Evolutionary conservation across 2,113 vertebrate genomes (phyloP), one percentile per base, ranked within the genome.

Genomic region (Dicerorhinus sumatrensis): DNA sequence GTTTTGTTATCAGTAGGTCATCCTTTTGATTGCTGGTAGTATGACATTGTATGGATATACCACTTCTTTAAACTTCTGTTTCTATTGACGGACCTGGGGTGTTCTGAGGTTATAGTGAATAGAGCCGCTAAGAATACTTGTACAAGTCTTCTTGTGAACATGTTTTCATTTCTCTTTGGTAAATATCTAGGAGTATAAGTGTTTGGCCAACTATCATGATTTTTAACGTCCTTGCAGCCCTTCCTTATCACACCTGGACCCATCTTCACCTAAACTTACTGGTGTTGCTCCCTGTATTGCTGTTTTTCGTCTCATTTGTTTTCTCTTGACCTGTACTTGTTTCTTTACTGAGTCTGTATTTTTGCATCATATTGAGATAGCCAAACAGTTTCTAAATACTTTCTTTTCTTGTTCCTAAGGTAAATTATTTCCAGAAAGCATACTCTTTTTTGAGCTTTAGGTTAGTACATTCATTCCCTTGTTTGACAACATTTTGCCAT

Each of bases 401-500:
- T 54, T 58, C 25, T 80, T 60, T 91, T n/a, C 10, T 85, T 51
- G 31, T 60, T 48, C 42, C 20, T 33, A n/a, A 77, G 10, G 3
- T 86, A 56, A 93, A 62, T 79, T 93, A 63, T 84, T 95, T 81
- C 21, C 46, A 91, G 60, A 95, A 83, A 46, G 51, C 11, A 13
- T 46, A 27, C 7, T 48, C 5, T 91, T 17, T 42, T 48, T 95
- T 91, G 56, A 79, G 17, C 10, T 54, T 58, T 20, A 80, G 33
- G 8, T 31, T 69, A 94, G 77, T 81, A 36, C 42, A 70, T 48
- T 58, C 20, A 51, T 69, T 76, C 18, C 12, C 31, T 46, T 69
- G 5, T 80, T 87, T 70, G n/a, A 4, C 21, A 10, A 36, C 33
- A 76, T 69, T 84, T 77, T 89, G 27, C 42, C n/a, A 77, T 67